Percentiles rank a stretch among this genome's conserved stretches.
phyloP scores from a whole-genome alignment of 1,140 invertebrate genomes.

The Pygmarrhopalites habei region DNA sequence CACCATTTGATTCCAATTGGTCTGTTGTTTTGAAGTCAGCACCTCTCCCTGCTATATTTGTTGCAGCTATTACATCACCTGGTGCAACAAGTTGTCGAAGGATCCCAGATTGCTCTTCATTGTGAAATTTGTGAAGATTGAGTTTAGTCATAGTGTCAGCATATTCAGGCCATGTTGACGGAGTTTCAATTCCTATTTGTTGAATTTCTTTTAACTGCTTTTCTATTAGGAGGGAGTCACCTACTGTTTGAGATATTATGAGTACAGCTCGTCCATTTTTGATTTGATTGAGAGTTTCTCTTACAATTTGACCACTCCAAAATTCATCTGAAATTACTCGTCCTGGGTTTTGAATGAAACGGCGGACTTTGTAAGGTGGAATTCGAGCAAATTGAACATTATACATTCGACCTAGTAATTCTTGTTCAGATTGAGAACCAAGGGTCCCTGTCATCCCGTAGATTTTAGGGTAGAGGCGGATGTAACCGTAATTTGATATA shows the following conservation, averaged over 20 bases:
- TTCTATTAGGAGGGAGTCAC: not conserved
- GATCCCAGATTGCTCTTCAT: no score
- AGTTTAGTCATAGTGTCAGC: no score
- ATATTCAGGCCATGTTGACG: no score
- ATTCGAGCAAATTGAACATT: slow-evolving; percentile 39
- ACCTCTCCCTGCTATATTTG: slow-evolving; percentile 45
- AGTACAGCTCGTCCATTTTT: not conserved
- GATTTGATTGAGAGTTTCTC: not conserved
- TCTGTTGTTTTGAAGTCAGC: slow-evolving; percentile 43
- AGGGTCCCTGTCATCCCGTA: slow-evolving; percentile 45
- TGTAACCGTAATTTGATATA: slow-evolving; percentile 45
- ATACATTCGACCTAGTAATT: slow-evolving; percentile 40
- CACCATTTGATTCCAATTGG: slow-evolving; percentile 40
- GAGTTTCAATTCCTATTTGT: no score
- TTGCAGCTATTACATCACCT: slow-evolving; percentile 43
- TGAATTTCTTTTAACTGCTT: no score
- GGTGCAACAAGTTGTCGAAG: no score
- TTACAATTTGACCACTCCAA: not conserved
- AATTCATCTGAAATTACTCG: not conserved
- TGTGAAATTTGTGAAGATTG: no score
- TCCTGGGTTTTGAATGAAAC: not conserved
- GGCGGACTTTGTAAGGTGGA: no score
- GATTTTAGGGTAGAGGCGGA: slow-evolving; percentile 42
- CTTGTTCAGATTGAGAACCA: slow-evolving; percentile 40
- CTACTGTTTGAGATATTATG: not conserved